Evolutionary conservation across 2,113 vertebrate genomes (phyloP).

Genomic region (Agelaius tricolor): DNA sequence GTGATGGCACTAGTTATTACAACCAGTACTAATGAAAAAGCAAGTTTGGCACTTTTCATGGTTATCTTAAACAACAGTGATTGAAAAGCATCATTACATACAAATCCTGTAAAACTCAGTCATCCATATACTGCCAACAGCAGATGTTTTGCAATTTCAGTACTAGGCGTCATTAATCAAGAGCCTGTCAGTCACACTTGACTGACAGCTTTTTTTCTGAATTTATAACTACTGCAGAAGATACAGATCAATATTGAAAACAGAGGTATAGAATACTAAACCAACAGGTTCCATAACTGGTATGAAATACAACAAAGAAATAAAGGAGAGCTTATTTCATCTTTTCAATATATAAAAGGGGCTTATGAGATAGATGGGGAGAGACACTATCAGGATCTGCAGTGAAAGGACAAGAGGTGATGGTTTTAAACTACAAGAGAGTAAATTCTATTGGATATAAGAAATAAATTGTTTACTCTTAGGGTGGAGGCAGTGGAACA

Average conservation of each 20-base stretch:
- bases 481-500: background rate
- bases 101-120: background rate
- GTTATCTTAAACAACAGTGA: background rate
- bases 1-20: background rate
- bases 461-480: background rate
- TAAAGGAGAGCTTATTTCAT: background rate
- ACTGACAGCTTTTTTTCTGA: background rate
- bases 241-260: conserved; percentile 38
- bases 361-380: background rate
- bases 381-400: background rate
- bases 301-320: background rate
- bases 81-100: background rate
- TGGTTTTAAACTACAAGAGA: background rate
- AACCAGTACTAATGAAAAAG: background rate
- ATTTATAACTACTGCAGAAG: conserved; percentile 11
- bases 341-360: background rate
- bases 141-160: background rate
- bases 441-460: background rate
- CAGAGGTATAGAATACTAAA: conserved; percentile 17
- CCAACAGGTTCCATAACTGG: background rate
- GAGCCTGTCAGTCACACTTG: background rate
- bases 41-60: background rate
- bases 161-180: background rate
- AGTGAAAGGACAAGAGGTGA: background rate
- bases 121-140: background rate